Evolutionary conservation across 2,113 vertebrate species (phyloP), one percentile per base, ranked within the genome.

Genomic region (Arizona elegans): DNA sequence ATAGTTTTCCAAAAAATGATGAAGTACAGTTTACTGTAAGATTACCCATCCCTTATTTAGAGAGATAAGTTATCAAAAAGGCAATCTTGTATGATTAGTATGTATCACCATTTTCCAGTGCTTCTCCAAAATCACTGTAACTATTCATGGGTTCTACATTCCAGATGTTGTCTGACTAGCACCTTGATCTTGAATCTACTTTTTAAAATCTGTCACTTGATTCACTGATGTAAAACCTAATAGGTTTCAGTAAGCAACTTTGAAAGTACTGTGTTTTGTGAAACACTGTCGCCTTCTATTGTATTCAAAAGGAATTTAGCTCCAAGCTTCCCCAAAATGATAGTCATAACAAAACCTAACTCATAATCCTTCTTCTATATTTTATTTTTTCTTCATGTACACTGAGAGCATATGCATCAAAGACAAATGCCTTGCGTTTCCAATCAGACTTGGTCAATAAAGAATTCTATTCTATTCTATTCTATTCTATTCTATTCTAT

Each of bases 91-190:
- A 88, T 17, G 59, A 81, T 87, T 65, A 2, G 29, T 15, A n/a
- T 54, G 26, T 92, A 94, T 11, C 53, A 15, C 52, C 53, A 95
- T 53, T 94, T 92, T 91, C 58, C 53, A 65, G 33, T 75, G 59
- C 38, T 58, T 55, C 10, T 21, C 15, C 50, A 70, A 86, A 90
- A 87, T 29, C 1, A 38, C n/a, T 93, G 89, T 65, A 87, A 58
- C 38, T 50, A 4, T 55, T 81, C 54, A 91, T 3, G 88, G 91
- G 50, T 54, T 53, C 29, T n/a, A 43, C n/a, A n/a, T 21, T 90
- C 59, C 26, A 86, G 56, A 1, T 12, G 0, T 17, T 1, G 6
- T 47, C 0, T 81, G 56, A 81, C 95, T 43, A 87, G 23, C 59
- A 47, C 38, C 55, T 55, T 93, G 53, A 47, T 7, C 86, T 29